These are phyloP conservation scores for Eustalomyia histrio DNA, from an alignment of 2,888 invertebrate genomes.

Conservation along the genomic window DNA sequence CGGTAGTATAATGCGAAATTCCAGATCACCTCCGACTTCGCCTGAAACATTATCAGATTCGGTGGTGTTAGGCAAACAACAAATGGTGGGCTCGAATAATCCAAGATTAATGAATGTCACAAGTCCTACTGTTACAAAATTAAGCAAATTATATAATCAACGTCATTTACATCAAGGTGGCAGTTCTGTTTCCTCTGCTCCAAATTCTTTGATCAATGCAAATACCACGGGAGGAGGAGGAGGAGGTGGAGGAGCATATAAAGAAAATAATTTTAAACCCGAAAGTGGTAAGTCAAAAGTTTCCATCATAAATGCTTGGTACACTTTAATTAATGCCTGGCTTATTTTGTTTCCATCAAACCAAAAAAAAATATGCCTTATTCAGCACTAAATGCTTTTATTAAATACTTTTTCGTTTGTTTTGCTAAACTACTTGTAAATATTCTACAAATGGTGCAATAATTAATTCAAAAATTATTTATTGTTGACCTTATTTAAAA, in stretches of 20 bases:
- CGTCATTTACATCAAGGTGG: conserved; percentile 45
- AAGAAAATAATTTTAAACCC: conserved; percentile 68
- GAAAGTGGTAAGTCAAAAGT: conserved; percentile 70
- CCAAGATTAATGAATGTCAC: conserved; percentile 67
- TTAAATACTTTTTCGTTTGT: not conserved
- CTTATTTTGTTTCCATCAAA: conserved; percentile 3
- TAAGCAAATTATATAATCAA: conserved; percentile 65
- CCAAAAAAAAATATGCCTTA: not conserved
- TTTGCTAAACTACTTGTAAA: no score
- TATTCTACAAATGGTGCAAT: no score
- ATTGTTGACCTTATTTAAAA: no score
- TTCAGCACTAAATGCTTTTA: not conserved
- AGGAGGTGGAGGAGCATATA: conserved; percentile 19
- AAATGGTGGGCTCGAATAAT: conserved; percentile 47
- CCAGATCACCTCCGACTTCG: conserved; percentile 67
- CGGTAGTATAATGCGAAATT: conserved; percentile 53
- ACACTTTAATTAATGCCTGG: conserved; percentile 27
- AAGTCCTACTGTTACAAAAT: conserved; percentile 61
- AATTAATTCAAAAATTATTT: no score
- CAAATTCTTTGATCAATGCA: conserved; percentile 49
- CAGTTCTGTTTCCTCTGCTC: conserved; percentile 21
- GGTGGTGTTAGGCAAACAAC: conserved; percentile 44
- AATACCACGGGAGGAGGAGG: conserved; percentile 29
- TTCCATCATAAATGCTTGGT: conserved; percentile 46
- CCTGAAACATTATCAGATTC: conserved; percentile 60